Conservation (phyloP, 1,140 invertebrate genomes). For the Scaptomyza pallida region DNA sequence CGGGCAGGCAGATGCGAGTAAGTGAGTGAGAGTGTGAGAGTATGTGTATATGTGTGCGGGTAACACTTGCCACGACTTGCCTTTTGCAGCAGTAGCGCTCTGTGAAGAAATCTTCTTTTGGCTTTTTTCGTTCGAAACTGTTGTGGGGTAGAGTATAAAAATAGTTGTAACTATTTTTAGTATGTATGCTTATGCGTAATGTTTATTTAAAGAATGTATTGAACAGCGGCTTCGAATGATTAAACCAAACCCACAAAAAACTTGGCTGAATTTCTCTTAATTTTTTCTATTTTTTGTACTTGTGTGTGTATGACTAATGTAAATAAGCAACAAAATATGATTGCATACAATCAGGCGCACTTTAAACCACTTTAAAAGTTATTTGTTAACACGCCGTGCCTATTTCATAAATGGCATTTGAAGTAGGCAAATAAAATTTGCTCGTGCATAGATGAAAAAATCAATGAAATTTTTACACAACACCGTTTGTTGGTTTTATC, state of each 20-base stretch:
- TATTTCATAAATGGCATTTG: slow-evolving; percentile 10
- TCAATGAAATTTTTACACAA: slow-evolving; percentile 74
- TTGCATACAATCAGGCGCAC: slow-evolving; percentile 26
- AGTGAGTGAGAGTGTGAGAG: slow-evolving; percentile 40
- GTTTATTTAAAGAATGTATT: slow-evolving; percentile 20
- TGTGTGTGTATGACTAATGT: not conserved
- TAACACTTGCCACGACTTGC: slow-evolving; percentile 70
- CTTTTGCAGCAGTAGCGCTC: slow-evolving; percentile 52
- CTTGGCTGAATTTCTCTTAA: slow-evolving; percentile 1
- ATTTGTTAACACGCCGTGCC: not conserved
- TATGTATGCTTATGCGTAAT: slow-evolving; percentile 34
- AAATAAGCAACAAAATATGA: not conserved
- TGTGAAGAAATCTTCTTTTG: slow-evolving; percentile 63
- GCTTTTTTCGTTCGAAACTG: slow-evolving; percentile 60
- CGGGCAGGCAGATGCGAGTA: slow-evolving; percentile 5
- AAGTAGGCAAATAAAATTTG: slow-evolving; percentile 30
- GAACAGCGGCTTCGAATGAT: slow-evolving; percentile 16
- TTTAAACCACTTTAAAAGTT: not conserved
- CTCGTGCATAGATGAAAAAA: slow-evolving; percentile 50
- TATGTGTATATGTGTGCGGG: slow-evolving; percentile 61
- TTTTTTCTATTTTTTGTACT: too few species aligned
- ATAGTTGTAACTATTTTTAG: slow-evolving; percentile 76
- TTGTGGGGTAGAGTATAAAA: slow-evolving; percentile 57
- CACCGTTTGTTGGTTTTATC: slow-evolving; percentile 42
- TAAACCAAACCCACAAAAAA: slow-evolving; percentile 7